Evolutionary conservation across 2,113 vertebrate species (phyloP), one percentile per base, ranked within the genome.

Genomic region (Steatornis caripensis): DNA sequence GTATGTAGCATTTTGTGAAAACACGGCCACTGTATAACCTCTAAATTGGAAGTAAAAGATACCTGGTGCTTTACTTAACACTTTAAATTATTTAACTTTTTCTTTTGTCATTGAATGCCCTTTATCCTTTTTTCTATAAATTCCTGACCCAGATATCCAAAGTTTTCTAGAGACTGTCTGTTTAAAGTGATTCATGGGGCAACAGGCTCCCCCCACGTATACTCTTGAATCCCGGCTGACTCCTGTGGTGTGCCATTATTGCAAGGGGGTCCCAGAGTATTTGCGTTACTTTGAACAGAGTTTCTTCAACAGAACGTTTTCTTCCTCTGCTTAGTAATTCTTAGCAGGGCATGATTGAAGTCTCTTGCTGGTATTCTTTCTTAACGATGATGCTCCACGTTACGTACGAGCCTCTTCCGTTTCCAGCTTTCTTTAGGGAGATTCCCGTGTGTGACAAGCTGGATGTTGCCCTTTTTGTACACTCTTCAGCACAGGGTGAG

Each of bases 21-120:
- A 96, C 71, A 89, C 85, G 96, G 84, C 94, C 57, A 75, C 80
- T 88, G 77, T 75, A 92, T 89, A 87, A 82, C 91, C 90, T 90
- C 83, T 14, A 24, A 88, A 70, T 41, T 45, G 90, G 90, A 93
- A 89, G 60, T 61, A 84, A 79, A 85, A 78, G 65, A 48, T 78
- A 90, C 77, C 60, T 62, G 89, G 86, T 89, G 92, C 94, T 82
- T 94, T 95, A 97, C 81, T 93, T 78, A 78, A 81, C 49, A 84
- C 84, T 83, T 68, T 11, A 91, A 81, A 77, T 95, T 20, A 92
- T 87, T 87, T 86, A 69, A 78, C 43, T 71, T 86, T 88, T 65
- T 57, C 84, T 69, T 48, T 70, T 34, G 48, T 89, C 4, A 17
- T 41, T 84, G 77, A 71, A 89, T 90, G 78, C 83, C 94, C 94